These are phyloP conservation scores for Oreochromis grahami DNA, from an alignment of 2,797 vertebrate genomes.

Conservation along the genomic window DNA sequence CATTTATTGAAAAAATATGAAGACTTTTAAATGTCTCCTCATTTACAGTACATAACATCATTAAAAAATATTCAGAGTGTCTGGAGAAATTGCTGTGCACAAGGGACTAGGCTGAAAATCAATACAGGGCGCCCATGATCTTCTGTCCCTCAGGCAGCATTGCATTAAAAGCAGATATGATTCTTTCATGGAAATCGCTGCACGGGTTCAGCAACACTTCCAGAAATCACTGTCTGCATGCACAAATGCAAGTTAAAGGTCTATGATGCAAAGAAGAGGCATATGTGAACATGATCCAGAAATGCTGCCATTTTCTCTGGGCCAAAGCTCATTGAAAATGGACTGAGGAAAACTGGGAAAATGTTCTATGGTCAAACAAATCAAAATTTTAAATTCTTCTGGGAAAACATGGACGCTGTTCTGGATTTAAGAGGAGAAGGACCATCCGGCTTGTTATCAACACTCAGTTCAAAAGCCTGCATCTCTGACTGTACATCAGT, in stretches of 20 bases:
- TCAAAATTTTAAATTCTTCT: background rate
- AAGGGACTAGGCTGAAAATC: background rate
- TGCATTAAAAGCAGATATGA: background rate
- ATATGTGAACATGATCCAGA: background rate
- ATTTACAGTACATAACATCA: background rate
- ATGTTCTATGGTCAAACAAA: background rate
- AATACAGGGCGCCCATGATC: rapidly evolving
- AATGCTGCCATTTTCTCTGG: background rate
- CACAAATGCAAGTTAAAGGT: background rate
- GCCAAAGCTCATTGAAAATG: background rate
- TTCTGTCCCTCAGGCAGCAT: background rate
- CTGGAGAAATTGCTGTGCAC: background rate
- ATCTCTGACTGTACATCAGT: background rate
- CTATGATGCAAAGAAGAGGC: background rate
- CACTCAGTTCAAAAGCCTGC: background rate
- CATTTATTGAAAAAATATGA: background rate
- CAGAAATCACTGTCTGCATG: background rate
- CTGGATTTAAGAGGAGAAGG: background rate
- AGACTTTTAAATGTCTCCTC: background rate
- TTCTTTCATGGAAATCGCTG: background rate
- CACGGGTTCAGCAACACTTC: background rate
- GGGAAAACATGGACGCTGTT: background rate
- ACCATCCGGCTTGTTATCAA: background rate
- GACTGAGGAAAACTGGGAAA: background rate
- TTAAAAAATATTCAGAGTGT: background rate